A percentile compares a stretch with the other conserved stretches of the same genome.
phyloP scores from a whole-genome alignment of 2,113 vertebrate species.

The Sapajus apella region DNA sequence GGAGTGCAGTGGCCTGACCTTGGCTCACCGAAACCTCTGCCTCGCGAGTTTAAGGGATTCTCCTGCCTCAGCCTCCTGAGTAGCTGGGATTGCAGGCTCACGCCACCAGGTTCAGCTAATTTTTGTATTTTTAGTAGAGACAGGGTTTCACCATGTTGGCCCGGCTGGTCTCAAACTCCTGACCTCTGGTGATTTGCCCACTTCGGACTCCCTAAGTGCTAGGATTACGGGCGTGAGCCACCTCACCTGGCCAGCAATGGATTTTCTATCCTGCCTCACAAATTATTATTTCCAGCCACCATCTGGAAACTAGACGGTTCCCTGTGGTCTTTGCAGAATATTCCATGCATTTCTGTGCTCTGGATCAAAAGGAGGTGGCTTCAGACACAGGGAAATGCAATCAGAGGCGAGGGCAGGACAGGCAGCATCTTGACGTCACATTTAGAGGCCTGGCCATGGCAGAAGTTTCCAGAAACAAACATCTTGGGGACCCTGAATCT shows the following conservation, averaged over 20 bases:
- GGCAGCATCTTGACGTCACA: not conserved
- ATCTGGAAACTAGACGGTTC: not conserved
- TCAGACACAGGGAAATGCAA: not conserved
- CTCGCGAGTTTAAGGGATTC: too few relatives aligned
- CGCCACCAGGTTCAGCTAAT: too few relatives aligned
- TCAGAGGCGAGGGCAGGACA: not conserved
- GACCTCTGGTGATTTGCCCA: too few relatives aligned
- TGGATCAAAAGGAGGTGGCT: not conserved
- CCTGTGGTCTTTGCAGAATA: not conserved
- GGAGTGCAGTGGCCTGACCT: too few relatives aligned
- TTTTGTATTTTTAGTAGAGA: too few relatives aligned
- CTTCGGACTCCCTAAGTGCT: too few relatives aligned
- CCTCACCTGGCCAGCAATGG: accelerated
- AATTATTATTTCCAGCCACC: not conserved
- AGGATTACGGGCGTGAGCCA: too few relatives aligned
- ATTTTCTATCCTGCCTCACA: not conserved
- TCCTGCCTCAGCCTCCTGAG: too few relatives aligned
- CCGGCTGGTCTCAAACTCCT: too few relatives aligned
- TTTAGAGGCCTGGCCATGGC: not conserved
- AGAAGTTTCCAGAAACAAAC: not conserved
- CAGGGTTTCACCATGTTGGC: too few relatives aligned
- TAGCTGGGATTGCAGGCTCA: too few relatives aligned
- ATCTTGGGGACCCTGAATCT: not conserved
- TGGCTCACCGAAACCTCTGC: too few relatives aligned
- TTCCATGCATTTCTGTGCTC: not conserved